These are phyloP conservation scores for Pteronotus mesoamericanus DNA, from an alignment of 2,797 vertebrate genomes.

Conservation along the genomic window DNA sequence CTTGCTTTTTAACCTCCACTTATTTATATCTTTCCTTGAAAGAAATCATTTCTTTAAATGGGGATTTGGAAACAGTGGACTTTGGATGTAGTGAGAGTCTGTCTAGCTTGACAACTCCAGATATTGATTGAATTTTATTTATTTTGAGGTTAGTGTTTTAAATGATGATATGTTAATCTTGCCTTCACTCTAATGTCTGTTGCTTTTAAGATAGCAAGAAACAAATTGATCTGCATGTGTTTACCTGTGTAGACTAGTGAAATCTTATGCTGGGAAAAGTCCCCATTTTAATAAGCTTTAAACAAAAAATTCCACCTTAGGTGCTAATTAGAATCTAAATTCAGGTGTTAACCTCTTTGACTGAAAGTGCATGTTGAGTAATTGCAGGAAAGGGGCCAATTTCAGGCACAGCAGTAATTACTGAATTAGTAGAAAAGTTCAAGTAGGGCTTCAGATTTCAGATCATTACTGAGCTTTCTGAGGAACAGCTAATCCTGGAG, in stretches of 20 bases:
- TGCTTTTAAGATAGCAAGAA: constrained; percentile 63
- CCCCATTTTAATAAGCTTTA: constrained; percentile 80
- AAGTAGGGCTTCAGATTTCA: constrained; percentile 94
- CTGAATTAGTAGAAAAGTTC: constrained; percentile 98
- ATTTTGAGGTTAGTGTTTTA: constrained; percentile 37
- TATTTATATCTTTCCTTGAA: background rate
- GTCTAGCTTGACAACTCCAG: background rate
- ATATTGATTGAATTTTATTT: constrained; percentile 26
- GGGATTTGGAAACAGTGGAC: background rate
- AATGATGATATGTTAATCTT: background rate
- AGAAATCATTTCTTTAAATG: background rate
- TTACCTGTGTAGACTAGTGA: constrained; percentile 71
- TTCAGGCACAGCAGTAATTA: constrained; percentile 93
- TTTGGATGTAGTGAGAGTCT: background rate
- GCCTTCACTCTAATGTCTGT: constrained; percentile 42
- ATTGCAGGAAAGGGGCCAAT: constrained; percentile 87
- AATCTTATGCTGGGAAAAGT: constrained; percentile 84
- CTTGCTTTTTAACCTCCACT: constrained; percentile 1
- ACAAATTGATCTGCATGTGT: constrained; percentile 47
- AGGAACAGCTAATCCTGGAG: constrained; percentile 92
- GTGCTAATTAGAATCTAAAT: constrained; percentile 89
- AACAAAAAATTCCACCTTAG: constrained; percentile 85
- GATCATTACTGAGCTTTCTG: constrained; percentile 89
- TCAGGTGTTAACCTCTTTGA: constrained; percentile 88
- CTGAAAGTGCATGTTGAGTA: constrained; percentile 85